Evolutionary conservation across 2,888 invertebrate species (phyloP), one percentile per base, ranked within the genome.

Genomic region (Drosophila crucigera): DNA sequence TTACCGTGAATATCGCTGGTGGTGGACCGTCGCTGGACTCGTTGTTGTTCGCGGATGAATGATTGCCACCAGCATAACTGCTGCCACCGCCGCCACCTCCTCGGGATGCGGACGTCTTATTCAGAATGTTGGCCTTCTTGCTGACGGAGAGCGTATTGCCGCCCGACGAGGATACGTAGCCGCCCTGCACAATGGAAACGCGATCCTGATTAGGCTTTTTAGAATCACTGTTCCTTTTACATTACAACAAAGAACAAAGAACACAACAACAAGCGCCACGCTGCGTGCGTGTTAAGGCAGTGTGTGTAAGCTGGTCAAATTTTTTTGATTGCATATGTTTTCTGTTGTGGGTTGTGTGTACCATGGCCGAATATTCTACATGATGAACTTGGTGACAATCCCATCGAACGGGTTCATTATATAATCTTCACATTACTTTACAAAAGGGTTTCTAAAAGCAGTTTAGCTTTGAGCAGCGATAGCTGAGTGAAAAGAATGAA

Each of bases 61-160:
- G 74, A 60, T 77, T 76, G 60, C 90, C 85, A 33, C 76, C 80
- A 63, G 74, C 65, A 25, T 78, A 68, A 53, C 81, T 80, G 50
- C 80, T 79, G 58, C 91, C 88, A 76, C 91, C 92, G 39, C 91
- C 93, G 43, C 83, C 84, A 25, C 82, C 84, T 31, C 84, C 76
- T 89, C 94, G 94, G 94, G 94, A 91, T 92, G 94, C 76, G 91
- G 94, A 87, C 92, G 95, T 92, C 78, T 96, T 96, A 91, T 97
- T 97, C 77, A 98, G 94, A 62, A 98, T 96, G 94, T 98, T 98
- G 60, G 96, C 94, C 93, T 96, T 96, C 94, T 96, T 97, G 72
- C 95, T 94, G 65, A 97, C 96, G 91, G 96, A 96, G 55, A 98
- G 94, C 83, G 96, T 94, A 78, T 93, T 93, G 67, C 87, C 92